Evolutionary conservation across 2,888 invertebrate genomes (phyloP), one percentile per base, ranked within the genome.

Genomic region (Fabriciana adippe): DNA sequence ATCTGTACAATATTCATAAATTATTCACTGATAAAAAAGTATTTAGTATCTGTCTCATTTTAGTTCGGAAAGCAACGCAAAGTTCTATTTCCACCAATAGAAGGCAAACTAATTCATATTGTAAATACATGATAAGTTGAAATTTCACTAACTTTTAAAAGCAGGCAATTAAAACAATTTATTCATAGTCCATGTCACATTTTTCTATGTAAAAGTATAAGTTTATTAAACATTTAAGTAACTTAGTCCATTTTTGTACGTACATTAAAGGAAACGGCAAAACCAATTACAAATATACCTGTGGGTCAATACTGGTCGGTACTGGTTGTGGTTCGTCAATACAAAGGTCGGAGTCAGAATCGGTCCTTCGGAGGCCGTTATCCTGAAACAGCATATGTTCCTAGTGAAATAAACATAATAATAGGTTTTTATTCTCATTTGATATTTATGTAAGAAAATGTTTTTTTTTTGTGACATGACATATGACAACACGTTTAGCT

Each of bases 321-420:
- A 85, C 81, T 14, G 87, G 79, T 69, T 87, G 89, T 51, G 85
- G 85, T 68, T 97, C 97, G 80, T 96, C 96, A 78, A 97, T 95
- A 87, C 97, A 97, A 73, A 97, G 94, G 87, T 98, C 97, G n/a
- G 97, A 97, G 89, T 98, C 97, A 4, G 97, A 97, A 87, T 97
- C 97, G 57, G 95, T 93, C 80, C 95, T 94, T 77, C 95, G 93
- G 70, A 94, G 93, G 74, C 93, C 91, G 77, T 93, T 73, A 59
- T 74, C 73, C 74, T 74, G 57, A 50, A 71, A 69, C 50, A 61
- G 51, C 61, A 61, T 16, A 61, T 61, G 61, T 51, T 35, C 51
- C 50, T 61, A 50, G 16, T 51, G 50, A 51, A 61, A 61, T 50
- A 51, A 61, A 61, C 18, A 26, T 59, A 26, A 47, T 11, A 21